Base-by-base conservation (phyloP, 2,113 vertebrate species). In the Protomyctophum bolini region DNA sequence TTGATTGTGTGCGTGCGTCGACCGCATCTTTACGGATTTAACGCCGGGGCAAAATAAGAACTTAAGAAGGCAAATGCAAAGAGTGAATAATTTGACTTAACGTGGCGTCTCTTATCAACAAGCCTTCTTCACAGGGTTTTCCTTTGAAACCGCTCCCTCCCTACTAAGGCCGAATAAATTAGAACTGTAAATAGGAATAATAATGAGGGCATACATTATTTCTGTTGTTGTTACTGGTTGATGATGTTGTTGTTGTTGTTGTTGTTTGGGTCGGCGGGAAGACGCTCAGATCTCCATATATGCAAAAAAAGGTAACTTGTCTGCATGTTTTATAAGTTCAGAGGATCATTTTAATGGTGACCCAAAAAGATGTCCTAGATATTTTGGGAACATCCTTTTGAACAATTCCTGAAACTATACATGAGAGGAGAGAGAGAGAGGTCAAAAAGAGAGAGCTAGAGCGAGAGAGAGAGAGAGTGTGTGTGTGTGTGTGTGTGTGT, bases 311-410 rank as follows among this genome's bases (percentile, higher is more conserved):
- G 86, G 87, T 90, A 88, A 87, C 87, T 87, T 89, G 72, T 75
- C 74, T 87, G 74, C 86, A 86, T 88, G 83, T 86, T 87, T 90
- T 78, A 88, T 85, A 82, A 88, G 87, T 86, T 87, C 85, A 85
- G 77, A 51, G 58, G 74, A 87, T 88, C 67, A 72, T 88, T 87
- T 89, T 87, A 86, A 86, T 80, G 84, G 77, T 92, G 91, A 91
- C 89, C 91, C 82, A 88, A 88, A 92, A 92, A 88, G 81, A 86
- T 88, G 91, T 86, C 89, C 91, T 88, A 91, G 87, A 92, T 91
- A 89, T 86, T 88, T 82, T 69, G 85, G 80, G 75, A 84, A 73
- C 82, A 89, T 87, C 84, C 82, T 83, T 87, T 86, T 87, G 82
- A 88, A 86, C 84, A 78, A 82, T 88, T 85, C 82, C 80, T 88